phyloP scores from a whole-genome alignment of 2,888 invertebrate genomes.

The Microplitis deprimator region DNA sequence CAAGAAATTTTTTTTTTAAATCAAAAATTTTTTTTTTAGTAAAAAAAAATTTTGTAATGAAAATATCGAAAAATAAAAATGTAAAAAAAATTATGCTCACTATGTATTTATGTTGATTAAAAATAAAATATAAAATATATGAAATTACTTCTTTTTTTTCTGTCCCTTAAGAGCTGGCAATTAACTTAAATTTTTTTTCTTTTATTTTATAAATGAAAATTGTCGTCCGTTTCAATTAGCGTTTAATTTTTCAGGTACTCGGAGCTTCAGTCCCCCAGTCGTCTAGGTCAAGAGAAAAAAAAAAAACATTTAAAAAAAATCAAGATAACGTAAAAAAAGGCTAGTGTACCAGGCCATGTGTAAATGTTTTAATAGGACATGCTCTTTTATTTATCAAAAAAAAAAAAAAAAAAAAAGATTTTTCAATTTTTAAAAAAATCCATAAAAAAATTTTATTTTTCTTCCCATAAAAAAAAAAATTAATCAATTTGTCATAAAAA shows the following conservation, averaged over 20 bases:
- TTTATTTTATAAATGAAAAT: no score
- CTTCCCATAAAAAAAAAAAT: no score
- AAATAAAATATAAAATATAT: not conserved
- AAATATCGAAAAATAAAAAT: not conserved
- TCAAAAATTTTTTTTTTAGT: not conserved
- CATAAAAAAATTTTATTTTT: not conserved
- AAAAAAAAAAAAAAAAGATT: not conserved
- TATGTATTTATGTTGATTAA: not conserved
- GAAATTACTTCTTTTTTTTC: not conserved
- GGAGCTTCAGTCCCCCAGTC: not conserved
- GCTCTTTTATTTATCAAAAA: not conserved
- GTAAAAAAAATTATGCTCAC: not conserved
- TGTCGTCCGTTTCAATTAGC: not conserved
- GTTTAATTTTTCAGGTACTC: not conserved
- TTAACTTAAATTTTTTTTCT: not conserved
- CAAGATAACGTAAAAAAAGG: not conserved
- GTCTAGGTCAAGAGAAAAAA: constrained; percentile 1
- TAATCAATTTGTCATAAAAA: no score
- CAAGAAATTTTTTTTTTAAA: not conserved
- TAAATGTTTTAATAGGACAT: constrained; percentile 6
- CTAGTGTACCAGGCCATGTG: constrained; percentile 5
- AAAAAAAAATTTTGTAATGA: not conserved
- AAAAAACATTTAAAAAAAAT: not conserved
- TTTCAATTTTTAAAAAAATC: not conserved
- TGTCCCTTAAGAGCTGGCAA: no score